Percentiles rank a stretch among this genome's conserved stretches.
Conservation (phyloP, 2,888 invertebrate genomes). For the Bombyx huttoni region DNA sequence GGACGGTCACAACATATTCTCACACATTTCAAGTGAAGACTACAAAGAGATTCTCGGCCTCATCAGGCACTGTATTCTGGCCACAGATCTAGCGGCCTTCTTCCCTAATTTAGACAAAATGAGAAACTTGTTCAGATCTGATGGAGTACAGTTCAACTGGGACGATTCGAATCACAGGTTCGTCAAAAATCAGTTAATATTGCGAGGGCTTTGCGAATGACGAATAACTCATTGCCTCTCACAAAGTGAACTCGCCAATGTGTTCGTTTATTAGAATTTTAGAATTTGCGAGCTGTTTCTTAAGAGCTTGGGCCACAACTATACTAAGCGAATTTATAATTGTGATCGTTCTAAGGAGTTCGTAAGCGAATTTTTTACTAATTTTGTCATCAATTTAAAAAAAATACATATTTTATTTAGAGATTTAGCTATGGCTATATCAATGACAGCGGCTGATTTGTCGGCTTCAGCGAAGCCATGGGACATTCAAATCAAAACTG, state of each 20-base stretch:
- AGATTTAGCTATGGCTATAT: conserved; percentile 78
- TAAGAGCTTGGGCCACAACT: too few relatives aligned
- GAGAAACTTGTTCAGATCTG: conserved; percentile 61
- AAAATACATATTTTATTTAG: conserved; percentile 28
- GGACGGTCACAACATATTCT: conserved; percentile 90
- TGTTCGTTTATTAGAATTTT: too few relatives aligned
- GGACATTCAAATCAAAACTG: conserved; percentile 85
- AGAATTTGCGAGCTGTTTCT: too few relatives aligned
- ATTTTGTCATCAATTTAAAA: too few relatives aligned
- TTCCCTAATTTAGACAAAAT: conserved; percentile 79
- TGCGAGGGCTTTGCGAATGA: too few relatives aligned
- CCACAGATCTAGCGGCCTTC: conserved; percentile 87
- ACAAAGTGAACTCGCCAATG: too few relatives aligned
- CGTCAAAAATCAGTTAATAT: not conserved
- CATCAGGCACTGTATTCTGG: conserved; percentile 86
- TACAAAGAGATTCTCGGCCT: conserved; percentile 83
- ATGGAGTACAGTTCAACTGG: conserved; percentile 77
- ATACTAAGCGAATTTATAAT: too few relatives aligned
- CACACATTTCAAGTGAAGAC: conserved; percentile 77
- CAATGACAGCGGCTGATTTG: conserved; percentile 88
- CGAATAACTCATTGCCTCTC: too few relatives aligned
- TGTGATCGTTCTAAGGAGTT: too few relatives aligned
- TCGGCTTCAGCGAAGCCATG: conserved; percentile 90
- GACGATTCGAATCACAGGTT: conserved; percentile 73
- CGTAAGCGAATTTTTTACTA: too few relatives aligned